A percentile compares a stretch with the other conserved stretches of the same genome.
These are phyloP conservation scores for Nemotelus pantherinus DNA, from an alignment of 2,888 invertebrate genomes.

Conservation along the genomic window DNA sequence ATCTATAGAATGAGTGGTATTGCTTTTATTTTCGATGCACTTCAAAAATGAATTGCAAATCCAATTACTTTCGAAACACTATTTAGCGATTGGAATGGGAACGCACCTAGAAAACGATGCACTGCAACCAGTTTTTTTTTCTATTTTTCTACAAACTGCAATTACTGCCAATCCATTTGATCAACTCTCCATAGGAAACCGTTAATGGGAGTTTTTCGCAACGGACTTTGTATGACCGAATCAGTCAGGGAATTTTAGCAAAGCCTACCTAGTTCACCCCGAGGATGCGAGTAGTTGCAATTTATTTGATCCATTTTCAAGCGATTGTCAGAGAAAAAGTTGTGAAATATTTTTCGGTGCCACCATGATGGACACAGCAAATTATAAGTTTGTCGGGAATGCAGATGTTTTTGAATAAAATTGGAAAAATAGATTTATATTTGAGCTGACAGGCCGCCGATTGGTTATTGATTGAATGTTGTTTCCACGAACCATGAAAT, in stretches of 20 bases:
- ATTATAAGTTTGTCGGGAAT: no score
- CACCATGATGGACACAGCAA: no score
- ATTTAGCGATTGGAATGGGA: constrained; percentile 11
- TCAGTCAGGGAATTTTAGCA: no score
- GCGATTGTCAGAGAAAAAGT: constrained; percentile 3
- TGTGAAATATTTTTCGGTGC: neutral
- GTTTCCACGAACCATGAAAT: no score
- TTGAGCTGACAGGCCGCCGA: no score
- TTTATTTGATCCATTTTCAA: constrained; percentile 30
- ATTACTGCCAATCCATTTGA: constrained; percentile 34
- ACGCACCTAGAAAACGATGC: neutral
- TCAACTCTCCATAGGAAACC: constrained; percentile 7
- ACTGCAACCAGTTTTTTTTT: neutral
- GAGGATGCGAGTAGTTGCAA: constrained; percentile 5
- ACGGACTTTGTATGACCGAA: no score
- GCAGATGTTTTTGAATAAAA: no score
- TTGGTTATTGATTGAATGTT: no score
- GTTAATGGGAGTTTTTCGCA: neutral
- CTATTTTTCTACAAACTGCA: constrained; percentile 8
- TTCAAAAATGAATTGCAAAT: constrained; percentile 41
- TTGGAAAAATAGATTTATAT: no score
- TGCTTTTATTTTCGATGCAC: constrained; percentile 7
- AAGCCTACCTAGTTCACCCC: neutral
- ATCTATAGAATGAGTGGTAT: no score
- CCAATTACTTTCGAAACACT: constrained; percentile 38